A percentile compares a stretch with the other conserved stretches of the same genome.
These are phyloP conservation scores for Struthidea cinerea DNA, from an alignment of 2,113 vertebrate species.

Conservation along the genomic window DNA sequence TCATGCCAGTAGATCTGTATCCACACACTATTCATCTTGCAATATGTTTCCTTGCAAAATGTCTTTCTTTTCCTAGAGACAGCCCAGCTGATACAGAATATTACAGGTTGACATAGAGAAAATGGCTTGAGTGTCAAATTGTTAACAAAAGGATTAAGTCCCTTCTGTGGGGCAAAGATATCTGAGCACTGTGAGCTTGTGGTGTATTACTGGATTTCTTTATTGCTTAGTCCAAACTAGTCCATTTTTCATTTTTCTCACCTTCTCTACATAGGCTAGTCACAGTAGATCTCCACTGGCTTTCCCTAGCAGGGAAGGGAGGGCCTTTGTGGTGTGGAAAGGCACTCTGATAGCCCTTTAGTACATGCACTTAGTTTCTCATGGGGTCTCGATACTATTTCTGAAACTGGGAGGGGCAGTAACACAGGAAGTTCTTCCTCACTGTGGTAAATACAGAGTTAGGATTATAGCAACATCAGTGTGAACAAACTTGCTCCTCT, in stretches of 20 bases:
- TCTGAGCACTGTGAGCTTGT: background rate
- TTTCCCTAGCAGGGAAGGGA: background rate
- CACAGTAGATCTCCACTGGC: background rate
- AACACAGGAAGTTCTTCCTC: background rate
- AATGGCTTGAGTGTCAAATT: background rate
- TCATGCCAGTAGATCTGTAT: background rate
- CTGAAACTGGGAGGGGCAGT: background rate
- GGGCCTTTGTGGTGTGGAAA: background rate
- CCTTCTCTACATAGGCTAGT: background rate
- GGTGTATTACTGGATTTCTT: background rate
- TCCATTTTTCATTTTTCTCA: background rate
- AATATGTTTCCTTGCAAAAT: background rate
- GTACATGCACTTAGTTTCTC: fast-evolving
- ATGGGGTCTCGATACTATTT: background rate
- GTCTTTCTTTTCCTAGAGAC: background rate
- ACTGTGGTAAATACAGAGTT: background rate
- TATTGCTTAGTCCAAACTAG: background rate
- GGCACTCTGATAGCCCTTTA: background rate
- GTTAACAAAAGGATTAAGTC: background rate
- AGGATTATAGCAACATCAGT: background rate
- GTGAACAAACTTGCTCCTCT: background rate
- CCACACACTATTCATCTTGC: background rate
- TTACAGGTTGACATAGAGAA: background rate
- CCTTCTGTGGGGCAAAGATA: background rate
- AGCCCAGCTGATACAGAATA: background rate